Base-by-base conservation (phyloP, 1,140 invertebrate genomes). In the Cydia strobilella region DNA sequence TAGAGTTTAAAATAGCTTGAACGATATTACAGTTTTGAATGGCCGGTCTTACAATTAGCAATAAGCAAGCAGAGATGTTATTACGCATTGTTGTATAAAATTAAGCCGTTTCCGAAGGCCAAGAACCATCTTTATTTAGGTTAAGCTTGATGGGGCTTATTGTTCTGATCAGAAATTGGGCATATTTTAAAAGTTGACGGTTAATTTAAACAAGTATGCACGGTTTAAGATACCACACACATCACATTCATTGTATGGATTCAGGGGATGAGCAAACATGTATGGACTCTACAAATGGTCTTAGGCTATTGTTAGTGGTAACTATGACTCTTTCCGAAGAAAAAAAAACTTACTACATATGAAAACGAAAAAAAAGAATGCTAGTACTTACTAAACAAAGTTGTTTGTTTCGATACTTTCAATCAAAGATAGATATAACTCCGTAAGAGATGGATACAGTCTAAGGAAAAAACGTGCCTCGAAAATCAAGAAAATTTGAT, bases 51-150 rank as follows among this genome's bases (percentile, higher is more conserved):
- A 69, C 65, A 69, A 69, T 69, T 69, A 69, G 65, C 31, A 69
- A 69, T 69, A 69, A 69, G 65, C 63, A 59, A 59, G 63, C 65
- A 35, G 27, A 35, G 65, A 6, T 35, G 35, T 69, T 69, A 69
- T 69, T 15, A 31, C 2, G 65, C 18, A 69, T 69, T 69, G 65
- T 69, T 69, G 4, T 59, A 20, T 13, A n/a, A 39, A 69, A 69
- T 69, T 69, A 69, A 69, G 65, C 42, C 65, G 65, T 69, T 69
- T 18, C 65, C 65, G 65, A 69, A 39, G 31, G 65, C 65, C 31
- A n/a, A 31, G 65, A 35, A 65, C 13, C 20, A 27, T 66, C 27
- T 69, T 66, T 3, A 66, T 66, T 66, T 66, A 31, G 63, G 63
- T 66, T 35, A 69, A 65, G 65, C 10, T 59, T 59, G 54, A 59